Percentiles rank a stretch among this genome's conserved stretches.
phyloP scores from a whole-genome alignment of 2,113 vertebrate genomes.

The Speoplatyrhinus poulsoni region DNA sequence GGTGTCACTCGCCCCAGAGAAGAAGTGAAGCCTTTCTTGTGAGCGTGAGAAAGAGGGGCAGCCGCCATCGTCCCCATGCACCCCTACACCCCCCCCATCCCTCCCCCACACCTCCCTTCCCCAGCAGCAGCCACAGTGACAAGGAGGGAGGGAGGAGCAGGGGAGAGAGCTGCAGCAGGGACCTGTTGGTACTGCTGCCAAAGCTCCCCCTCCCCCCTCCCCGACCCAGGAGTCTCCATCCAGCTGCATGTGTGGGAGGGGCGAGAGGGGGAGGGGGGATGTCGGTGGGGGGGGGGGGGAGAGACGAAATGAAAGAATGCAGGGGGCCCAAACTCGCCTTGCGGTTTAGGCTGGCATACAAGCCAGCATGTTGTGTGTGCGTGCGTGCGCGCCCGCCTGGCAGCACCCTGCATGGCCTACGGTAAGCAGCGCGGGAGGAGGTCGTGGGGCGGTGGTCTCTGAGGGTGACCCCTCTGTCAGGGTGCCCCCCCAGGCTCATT shows the following conservation, averaged over 20 bases:
- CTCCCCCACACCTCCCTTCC: slow-evolving; percentile 21
- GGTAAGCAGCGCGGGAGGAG: slow-evolving; percentile 28
- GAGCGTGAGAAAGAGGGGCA: slow-evolving; percentile 86
- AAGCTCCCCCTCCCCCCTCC: slow-evolving; percentile 31
- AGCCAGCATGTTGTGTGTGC: slow-evolving; percentile 21
- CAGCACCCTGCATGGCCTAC: slow-evolving; percentile 42
- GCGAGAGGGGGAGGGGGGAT: slow-evolving; percentile 30
- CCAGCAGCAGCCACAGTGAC: slow-evolving; percentile 61
- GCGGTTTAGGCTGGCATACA: slow-evolving; percentile 46
- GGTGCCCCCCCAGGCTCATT: slow-evolving; percentile 80
- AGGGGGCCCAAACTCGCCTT: slow-evolving; percentile 42
- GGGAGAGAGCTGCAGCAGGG: slow-evolving; percentile 40
- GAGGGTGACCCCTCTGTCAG: slow-evolving; percentile 72
- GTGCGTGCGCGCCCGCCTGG: slow-evolving; percentile 16
- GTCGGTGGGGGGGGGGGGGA: slow-evolving; percentile 21
- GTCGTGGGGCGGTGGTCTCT: slow-evolving; percentile 38
- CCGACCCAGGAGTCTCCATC: slow-evolving; percentile 51
- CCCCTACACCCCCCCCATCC: slow-evolving; percentile 31
- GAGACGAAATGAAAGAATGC: slow-evolving; percentile 15
- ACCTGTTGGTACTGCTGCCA: slow-evolving; percentile 81
- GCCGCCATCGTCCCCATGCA: slow-evolving; percentile 57
- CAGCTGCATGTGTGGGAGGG: slow-evolving; percentile 73
- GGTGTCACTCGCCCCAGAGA: slow-evolving; percentile 84
- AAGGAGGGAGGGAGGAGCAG: slow-evolving; percentile 53
- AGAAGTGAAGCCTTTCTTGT: slow-evolving; percentile 83